Evolutionary conservation across 2,113 vertebrate species (phyloP), one percentile per base, ranked within the genome.

Genomic region (Synodontis membranacea): DNA sequence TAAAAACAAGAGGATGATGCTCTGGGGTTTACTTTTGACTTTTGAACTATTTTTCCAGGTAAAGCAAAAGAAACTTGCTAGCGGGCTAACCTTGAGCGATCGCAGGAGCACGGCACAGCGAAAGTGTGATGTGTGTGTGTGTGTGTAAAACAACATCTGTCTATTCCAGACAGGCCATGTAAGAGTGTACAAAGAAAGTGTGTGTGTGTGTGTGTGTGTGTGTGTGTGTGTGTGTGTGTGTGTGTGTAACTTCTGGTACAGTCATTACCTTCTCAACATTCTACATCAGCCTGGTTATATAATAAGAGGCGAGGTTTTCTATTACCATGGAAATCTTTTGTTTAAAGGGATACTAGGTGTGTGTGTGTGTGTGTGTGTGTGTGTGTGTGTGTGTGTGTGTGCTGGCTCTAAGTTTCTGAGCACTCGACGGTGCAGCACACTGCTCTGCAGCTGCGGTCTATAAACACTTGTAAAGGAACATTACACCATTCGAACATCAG

Each of bases 131-230:
- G 60, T 70, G 87, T 84, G 68, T 58, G 75, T 84, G 92, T 94
- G 94, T 93, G 95, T 93, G 93, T 88, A 93, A 84, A 92, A 91
- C 90, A 88, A 95, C 97, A 97, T 97, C 97, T 98, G 98, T 94
- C 96, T 97, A 98, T 99, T 98, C 97, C 98, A 98, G 96, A 97
- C 96, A 80, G 91, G 92, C 96, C 97, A 93, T 95, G 96, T 99
- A 98, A 99, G 95, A 91, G 94, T 90, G 91, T 90, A 89, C 91
- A 90, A 37, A 83, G 56, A 44, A 46, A 64, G 60, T n/a, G 60
- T n/a, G 28, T n/a, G 54, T 23, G 39, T 44, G 46, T 78, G 8
- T 70, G 56, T 75, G 86, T 75, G 86, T 52, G 75, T 76, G 64
- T 66, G 64, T 70, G 66, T 58, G 76, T 68, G 74, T 85, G 68